Percentiles rank a stretch among this genome's conserved stretches.
Evolutionary conservation across 2,113 vertebrate genomes (phyloP).

Genomic region (Kryptolebias marmoratus): DNA sequence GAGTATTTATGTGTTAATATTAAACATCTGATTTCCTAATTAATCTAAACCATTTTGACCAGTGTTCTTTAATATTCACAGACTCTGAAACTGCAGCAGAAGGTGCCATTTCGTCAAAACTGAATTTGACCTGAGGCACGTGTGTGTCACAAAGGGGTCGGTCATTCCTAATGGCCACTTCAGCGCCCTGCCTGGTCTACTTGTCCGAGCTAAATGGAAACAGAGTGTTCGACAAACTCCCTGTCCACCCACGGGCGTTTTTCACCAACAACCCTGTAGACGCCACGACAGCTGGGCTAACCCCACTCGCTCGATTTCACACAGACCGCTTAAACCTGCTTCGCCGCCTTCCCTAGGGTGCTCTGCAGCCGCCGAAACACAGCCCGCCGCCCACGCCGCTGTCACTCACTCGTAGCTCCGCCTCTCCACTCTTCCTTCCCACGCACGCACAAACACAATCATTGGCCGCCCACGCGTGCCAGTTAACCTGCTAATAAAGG

Average conservation of each 20-base stretch:
- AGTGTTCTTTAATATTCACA: not conserved
- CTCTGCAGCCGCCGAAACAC: conserved; percentile 32
- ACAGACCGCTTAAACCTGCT: conserved; percentile 23
- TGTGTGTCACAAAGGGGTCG: conserved; percentile 17
- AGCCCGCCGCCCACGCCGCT: conserved; percentile 67
- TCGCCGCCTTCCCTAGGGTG: conserved; percentile 36
- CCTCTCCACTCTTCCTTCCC: conserved; percentile 37
- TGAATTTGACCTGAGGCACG: not conserved
- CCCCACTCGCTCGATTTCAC: conserved; percentile 31
- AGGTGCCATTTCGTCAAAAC: not conserved
- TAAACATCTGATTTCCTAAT: not conserved
- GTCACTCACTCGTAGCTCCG: conserved; percentile 66
- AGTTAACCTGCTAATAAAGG: conserved; percentile 70
- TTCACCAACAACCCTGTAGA: conserved; percentile 36
- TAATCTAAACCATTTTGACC: not conserved
- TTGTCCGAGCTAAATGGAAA: conserved; percentile 69
- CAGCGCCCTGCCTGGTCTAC: conserved; percentile 23
- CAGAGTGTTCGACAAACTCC: conserved; percentile 67
- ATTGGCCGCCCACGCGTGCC: conserved; percentile 65
- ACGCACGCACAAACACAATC: conserved; percentile 28
- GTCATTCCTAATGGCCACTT: conserved; percentile 24
- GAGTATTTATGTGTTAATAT: not conserved
- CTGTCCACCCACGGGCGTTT: conserved; percentile 70
- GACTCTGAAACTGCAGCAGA: not conserved
- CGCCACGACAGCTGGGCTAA: conserved; percentile 31